Evolutionary conservation across 2,113 vertebrate species (phyloP).

Genomic region (Aix galericulata): DNA sequence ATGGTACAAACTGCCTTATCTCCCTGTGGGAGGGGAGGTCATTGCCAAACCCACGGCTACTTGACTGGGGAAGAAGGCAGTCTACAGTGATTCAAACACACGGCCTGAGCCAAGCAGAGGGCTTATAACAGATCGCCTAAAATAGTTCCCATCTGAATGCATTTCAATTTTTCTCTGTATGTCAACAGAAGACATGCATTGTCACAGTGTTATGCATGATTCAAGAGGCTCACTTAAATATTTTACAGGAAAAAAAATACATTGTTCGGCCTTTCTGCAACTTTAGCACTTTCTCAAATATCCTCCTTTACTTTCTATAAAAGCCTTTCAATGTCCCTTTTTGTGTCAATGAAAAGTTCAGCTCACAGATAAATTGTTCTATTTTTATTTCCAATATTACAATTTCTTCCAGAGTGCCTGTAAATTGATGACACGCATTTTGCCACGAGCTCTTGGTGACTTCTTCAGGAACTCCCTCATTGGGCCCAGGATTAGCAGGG

Average conservation of each 20-base stretch:
- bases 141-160: slow-evolving; percentile 60
- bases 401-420: neutral
- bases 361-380: slow-evolving; percentile 32
- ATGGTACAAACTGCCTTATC: slow-evolving; percentile 75
- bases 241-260: neutral
- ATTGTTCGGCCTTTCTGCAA: slow-evolving; percentile 33
- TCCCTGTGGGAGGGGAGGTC: slow-evolving; percentile 57
- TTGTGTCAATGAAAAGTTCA: neutral
- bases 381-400: slow-evolving; percentile 44
- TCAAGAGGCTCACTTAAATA: slow-evolving; percentile 31
- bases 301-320: neutral
- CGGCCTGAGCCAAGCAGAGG: neutral
- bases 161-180: slow-evolving; percentile 6
- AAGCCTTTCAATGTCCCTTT: slow-evolving; percentile 28
- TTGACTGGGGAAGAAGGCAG: slow-evolving; percentile 41
- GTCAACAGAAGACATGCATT: slow-evolving; percentile 32
- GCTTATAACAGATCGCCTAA: slow-evolving; percentile 42
- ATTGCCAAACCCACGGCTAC: slow-evolving; percentile 68
- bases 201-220: neutral
- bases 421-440: neutral
- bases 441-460: neutral
- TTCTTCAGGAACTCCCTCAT: neutral
- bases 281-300: slow-evolving; percentile 2
- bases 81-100: slow-evolving; percentile 19
- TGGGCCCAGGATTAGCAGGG: neutral